A percentile compares a stretch with the other conserved stretches of the same genome.
Evolutionary conservation across 1,140 invertebrate genomes (phyloP).

Genomic region (Zaprionus vittiger): DNA sequence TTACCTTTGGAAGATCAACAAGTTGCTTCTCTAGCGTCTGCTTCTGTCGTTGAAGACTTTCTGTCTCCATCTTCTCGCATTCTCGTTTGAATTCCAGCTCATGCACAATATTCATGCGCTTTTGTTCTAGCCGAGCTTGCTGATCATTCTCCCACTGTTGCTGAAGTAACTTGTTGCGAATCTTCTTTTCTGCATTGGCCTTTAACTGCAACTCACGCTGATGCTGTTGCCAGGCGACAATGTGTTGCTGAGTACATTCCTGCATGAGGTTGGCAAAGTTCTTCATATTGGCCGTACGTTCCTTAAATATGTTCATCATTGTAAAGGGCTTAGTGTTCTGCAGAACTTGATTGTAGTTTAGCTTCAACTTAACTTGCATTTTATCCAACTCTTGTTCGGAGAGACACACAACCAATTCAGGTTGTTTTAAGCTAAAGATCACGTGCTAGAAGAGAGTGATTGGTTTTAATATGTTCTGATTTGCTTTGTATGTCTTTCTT

Average conservation of each 20-base stretch:
- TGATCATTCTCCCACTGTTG: slow-evolving; percentile 50
- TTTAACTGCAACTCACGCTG: slow-evolving; percentile 28
- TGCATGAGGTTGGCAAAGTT: slow-evolving; percentile 54
- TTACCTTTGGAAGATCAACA: not conserved
- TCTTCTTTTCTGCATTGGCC: slow-evolving; percentile 49
- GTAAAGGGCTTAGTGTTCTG: slow-evolving; percentile 46
- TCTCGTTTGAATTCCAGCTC: slow-evolving; percentile 53
- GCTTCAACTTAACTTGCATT: slow-evolving; percentile 41
- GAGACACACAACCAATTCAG: slow-evolving; percentile 64
- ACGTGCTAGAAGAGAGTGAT: slow-evolving; percentile 56
- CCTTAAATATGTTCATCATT: slow-evolving; percentile 51
- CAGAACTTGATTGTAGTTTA: slow-evolving; percentile 31
- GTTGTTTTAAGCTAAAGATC: slow-evolving; percentile 60
- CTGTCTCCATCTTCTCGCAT: slow-evolving; percentile 55
- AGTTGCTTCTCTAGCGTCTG: slow-evolving; percentile 27
- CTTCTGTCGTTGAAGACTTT: slow-evolving; percentile 34
- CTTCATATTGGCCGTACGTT: slow-evolving; percentile 36
- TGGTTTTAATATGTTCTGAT: not conserved
- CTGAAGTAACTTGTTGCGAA: slow-evolving; percentile 49
- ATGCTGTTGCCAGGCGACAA: slow-evolving; percentile 59
- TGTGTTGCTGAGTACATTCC: slow-evolving; percentile 44
- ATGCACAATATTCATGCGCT: slow-evolving; percentile 46
- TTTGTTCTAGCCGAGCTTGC: slow-evolving; percentile 55
- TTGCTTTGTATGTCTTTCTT: not conserved
- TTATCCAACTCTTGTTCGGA: slow-evolving; percentile 57